Percentiles rank a stretch among this genome's conserved stretches.
Conservation (phyloP, 2,797 vertebrate species). For the Lithobates sylvaticus region DNA sequence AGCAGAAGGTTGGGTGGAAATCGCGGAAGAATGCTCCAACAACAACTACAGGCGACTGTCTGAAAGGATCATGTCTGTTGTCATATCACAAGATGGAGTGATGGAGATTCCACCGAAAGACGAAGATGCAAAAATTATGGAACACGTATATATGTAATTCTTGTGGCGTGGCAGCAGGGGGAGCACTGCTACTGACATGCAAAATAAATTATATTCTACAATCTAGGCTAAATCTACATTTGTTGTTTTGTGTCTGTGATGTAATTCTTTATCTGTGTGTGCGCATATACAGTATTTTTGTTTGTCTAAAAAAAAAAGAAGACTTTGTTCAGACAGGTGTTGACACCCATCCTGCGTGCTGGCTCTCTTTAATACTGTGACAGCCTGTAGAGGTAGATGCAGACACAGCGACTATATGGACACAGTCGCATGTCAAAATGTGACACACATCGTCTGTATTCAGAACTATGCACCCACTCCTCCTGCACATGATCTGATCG, state of each 20-base stretch:
- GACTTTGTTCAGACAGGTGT: no score
- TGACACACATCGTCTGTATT: no score
- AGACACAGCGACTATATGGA: no score
- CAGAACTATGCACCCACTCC: no score
- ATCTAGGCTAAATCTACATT: background rate
- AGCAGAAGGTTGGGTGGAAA: slow-evolving; percentile 73
- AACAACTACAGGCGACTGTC: slow-evolving; percentile 69
- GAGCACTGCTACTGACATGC: slow-evolving; percentile 65
- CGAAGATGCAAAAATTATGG: slow-evolving; percentile 71
- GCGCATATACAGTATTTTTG: no score
- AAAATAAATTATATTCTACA: background rate
- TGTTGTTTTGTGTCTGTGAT: background rate
- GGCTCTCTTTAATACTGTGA: no score
- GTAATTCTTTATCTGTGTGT: no score
- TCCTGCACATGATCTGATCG: no score
- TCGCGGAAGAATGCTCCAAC: slow-evolving; percentile 70
- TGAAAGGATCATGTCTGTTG: slow-evolving; percentile 69
- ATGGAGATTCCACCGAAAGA: slow-evolving; percentile 65
- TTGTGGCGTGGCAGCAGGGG: slow-evolving; percentile 69
- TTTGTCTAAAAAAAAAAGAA: no score
- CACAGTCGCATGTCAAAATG: no score
- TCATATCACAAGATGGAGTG: slow-evolving; percentile 73
- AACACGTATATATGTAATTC: slow-evolving; percentile 77
- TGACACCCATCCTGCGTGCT: no score
- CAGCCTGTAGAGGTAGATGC: no score